These are phyloP conservation scores for Boloria euphrosyne DNA, from an alignment of 2,888 invertebrate genomes.

Conservation along the genomic window DNA sequence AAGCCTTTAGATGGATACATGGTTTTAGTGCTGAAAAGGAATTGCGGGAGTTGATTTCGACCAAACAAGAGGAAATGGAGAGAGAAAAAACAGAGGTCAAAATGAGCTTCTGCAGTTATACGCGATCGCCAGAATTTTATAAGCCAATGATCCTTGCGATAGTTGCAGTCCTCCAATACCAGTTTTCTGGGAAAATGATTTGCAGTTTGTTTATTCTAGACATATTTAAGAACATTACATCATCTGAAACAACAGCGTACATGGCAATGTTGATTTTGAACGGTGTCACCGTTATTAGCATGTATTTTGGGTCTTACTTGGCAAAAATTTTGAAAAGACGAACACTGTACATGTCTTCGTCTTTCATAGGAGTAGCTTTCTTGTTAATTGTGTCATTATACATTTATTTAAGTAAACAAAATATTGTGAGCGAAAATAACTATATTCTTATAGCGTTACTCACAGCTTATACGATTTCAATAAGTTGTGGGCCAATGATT, in stretches of 20 bases:
- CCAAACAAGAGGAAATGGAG: constrained; percentile 2
- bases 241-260: constrained; percentile 53
- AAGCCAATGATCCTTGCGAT: constrained; percentile 51
- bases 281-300: constrained; percentile 54
- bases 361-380: constrained; percentile 52
- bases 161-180: constrained; percentile 51
- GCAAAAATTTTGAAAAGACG: constrained; percentile 44
- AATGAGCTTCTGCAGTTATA: constrained; percentile 32
- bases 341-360: constrained; percentile 52
- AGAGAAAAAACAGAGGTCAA: constrained; percentile 11
- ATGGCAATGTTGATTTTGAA: constrained; percentile 62
- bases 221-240: constrained; percentile 54
- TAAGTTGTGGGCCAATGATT: constrained; percentile 63
- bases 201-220: constrained; percentile 57
- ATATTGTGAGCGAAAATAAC: constrained; percentile 51
- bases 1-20: constrained; percentile 53
- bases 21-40: constrained; percentile 45
- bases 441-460: constrained; percentile 49
- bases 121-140: constrained; percentile 51
- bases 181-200: constrained; percentile 56
- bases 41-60: background rate
- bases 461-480: constrained; percentile 54
- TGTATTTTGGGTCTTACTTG: constrained; percentile 45
- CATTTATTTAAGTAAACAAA: constrained; percentile 51
- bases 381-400: constrained; percentile 58